phyloP scores from a whole-genome alignment of 2,113 vertebrate genomes.

The Phoenicopterus ruber region DNA sequence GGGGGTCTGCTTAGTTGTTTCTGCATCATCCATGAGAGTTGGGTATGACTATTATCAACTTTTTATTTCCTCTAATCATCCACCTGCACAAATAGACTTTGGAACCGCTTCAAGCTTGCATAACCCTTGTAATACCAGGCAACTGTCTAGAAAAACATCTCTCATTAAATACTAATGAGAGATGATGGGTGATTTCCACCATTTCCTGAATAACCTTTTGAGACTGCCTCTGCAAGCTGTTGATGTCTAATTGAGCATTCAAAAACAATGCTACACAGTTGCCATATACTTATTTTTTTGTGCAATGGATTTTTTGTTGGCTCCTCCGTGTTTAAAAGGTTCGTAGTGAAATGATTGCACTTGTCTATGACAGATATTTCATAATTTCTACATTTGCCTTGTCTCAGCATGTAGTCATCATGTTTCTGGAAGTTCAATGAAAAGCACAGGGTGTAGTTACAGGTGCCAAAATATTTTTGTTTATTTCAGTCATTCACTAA shows the following conservation, averaged over 20 bases:
- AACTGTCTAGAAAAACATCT: constrained; percentile 57
- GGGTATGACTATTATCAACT: constrained; percentile 27
- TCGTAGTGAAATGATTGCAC: not conserved
- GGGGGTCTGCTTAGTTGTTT: constrained; percentile 37
- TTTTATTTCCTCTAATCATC: constrained; percentile 52
- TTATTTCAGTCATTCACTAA: not conserved
- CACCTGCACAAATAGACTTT: constrained; percentile 61
- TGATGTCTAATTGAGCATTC: constrained; percentile 41
- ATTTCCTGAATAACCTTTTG: constrained; percentile 53
- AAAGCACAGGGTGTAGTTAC: not conserved
- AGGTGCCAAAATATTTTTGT: not conserved
- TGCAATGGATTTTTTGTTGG: not conserved
- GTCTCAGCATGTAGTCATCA: not conserved
- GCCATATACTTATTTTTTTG: not conserved
- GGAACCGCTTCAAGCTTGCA: constrained; percentile 51
- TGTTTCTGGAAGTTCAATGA: not conserved
- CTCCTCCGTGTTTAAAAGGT: not conserved
- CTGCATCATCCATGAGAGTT: constrained; percentile 22
- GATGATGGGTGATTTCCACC: constrained; percentile 46
- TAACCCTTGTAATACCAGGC: constrained; percentile 33
- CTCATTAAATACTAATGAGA: constrained; percentile 59
- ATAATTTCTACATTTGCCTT: not conserved
- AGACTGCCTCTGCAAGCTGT: constrained; percentile 40
- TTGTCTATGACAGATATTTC: not conserved
- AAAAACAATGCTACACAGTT: not conserved